Percentiles rank a stretch among this genome's conserved stretches.
Evolutionary conservation across 2,113 vertebrate species (phyloP).

Genomic region (Struthio camelus): DNA sequence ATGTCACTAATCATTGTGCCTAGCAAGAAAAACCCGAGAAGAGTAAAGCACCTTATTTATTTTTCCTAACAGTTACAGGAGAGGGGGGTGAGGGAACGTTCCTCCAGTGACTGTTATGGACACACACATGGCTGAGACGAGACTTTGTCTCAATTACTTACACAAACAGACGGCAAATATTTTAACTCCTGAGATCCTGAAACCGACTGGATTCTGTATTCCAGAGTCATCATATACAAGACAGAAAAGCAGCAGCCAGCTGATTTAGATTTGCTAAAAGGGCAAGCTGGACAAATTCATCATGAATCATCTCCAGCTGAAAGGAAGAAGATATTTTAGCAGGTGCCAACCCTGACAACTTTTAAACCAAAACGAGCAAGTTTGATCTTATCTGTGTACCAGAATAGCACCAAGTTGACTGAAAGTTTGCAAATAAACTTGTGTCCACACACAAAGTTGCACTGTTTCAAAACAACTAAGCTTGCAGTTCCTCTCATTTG

Average conservation of each 20-base stretch:
- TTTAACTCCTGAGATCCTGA: too few relatives aligned
- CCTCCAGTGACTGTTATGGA: accelerated
- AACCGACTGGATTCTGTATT: accelerated
- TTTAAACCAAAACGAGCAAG: accelerated
- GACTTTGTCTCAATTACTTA: accelerated
- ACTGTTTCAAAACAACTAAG: too few relatives aligned
- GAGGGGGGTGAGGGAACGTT: not conserved
- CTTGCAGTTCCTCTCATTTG: not conserved
- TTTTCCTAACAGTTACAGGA: accelerated
- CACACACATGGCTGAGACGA: accelerated
- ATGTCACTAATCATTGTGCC: accelerated
- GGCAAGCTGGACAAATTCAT: not conserved
- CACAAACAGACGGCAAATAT: accelerated
- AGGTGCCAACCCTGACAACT: too few relatives aligned
- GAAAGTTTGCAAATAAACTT: accelerated
- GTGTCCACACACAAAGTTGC: too few relatives aligned
- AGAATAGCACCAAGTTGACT: not conserved
- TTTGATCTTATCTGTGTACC: not conserved
- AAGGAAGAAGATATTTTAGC: too few relatives aligned
- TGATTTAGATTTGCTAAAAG: not conserved
- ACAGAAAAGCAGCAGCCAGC: not conserved
- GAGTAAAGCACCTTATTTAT: not conserved
- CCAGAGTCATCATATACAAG: not conserved
- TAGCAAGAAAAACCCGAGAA: not conserved
- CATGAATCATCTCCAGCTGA: accelerated